phyloP scores from a whole-genome alignment of 2,888 invertebrate genomes.

The Halictus ligatus region DNA sequence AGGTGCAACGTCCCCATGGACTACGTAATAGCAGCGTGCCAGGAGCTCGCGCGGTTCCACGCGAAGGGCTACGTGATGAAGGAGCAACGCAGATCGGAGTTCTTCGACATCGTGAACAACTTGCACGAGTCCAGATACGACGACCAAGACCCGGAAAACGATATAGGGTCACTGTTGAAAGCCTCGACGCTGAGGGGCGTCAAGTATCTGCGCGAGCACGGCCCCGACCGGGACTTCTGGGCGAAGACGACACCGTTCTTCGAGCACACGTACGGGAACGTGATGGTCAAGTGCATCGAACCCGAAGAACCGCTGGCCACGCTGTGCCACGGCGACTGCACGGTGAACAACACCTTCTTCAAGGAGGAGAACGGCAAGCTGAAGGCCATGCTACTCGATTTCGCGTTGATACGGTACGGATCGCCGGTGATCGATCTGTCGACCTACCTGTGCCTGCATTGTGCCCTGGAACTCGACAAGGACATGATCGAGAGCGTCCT shows the following conservation, averaged over 20 bases:
- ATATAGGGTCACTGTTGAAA: slow-evolving; percentile 20
- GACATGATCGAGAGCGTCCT: slow-evolving; percentile 68
- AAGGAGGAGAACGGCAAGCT: slow-evolving; percentile 41
- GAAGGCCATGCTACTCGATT: slow-evolving; percentile 73
- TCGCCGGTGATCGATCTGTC: slow-evolving; percentile 78
- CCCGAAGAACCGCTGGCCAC: slow-evolving; percentile 77
- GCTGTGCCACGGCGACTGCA: slow-evolving; percentile 79
- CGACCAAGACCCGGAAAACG: not conserved
- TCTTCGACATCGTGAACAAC: slow-evolving; percentile 62
- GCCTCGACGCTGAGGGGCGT: slow-evolving; percentile 54
- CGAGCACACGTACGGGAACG: slow-evolving; percentile 16
- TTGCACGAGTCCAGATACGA: slow-evolving; percentile 66
- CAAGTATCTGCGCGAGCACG: slow-evolving; percentile 63
- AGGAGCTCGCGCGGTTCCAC: slow-evolving; percentile 78
- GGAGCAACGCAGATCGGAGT: slow-evolving; percentile 58
- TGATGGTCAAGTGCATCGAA: slow-evolving; percentile 56
- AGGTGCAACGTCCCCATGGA: slow-evolving; percentile 65
- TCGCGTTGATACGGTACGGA: slow-evolving; percentile 73
- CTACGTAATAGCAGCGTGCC: slow-evolving; percentile 72
- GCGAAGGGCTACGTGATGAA: slow-evolving; percentile 76
- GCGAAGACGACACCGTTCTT: slow-evolving; percentile 67
- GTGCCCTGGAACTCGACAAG: slow-evolving; percentile 51
- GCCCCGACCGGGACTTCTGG: slow-evolving; percentile 64
- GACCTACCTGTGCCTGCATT: slow-evolving; percentile 74
- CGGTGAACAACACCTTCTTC: slow-evolving; percentile 77